These are phyloP conservation scores for Zapornia atra DNA, from an alignment of 2,113 vertebrate species.

Conservation along the genomic window DNA sequence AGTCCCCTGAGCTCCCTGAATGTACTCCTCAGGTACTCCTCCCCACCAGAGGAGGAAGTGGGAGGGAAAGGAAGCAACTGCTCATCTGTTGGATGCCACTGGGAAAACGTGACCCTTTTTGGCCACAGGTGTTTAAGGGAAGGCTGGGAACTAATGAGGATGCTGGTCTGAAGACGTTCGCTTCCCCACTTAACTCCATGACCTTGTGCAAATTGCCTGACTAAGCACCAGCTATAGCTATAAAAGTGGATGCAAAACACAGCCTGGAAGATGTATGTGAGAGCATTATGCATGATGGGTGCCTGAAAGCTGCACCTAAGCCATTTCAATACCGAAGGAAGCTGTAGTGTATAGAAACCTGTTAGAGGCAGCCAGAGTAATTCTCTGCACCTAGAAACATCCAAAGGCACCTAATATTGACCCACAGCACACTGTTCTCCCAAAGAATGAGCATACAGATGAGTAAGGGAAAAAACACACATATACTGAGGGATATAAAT, in stretches of 20 bases:
- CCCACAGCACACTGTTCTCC: not conserved
- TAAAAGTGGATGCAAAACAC: not conserved
- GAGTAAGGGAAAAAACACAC: not conserved
- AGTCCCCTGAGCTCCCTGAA: fast-evolving
- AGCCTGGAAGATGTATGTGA: not conserved
- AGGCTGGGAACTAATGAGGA: not conserved
- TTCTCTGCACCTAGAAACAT: not conserved
- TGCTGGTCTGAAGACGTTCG: not conserved
- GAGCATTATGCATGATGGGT: not conserved
- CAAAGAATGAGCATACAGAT: not conserved
- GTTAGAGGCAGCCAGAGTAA: not conserved
- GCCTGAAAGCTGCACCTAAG: not conserved
- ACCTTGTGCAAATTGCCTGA: not conserved
- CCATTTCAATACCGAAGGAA: not conserved
- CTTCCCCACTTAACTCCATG: not conserved
- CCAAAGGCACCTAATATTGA: not conserved
- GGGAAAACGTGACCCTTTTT: not conserved
- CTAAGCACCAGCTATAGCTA: not conserved
- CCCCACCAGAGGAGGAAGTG: fast-evolving
- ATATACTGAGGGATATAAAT: not conserved
- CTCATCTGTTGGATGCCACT: not conserved
- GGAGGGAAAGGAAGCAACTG: not conserved
- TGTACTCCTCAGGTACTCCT: not conserved
- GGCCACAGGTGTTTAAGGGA: not conserved
- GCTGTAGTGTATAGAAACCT: not conserved